Conservation (phyloP, 2,113 vertebrate genomes). For the Meriones unguiculatus region DNA sequence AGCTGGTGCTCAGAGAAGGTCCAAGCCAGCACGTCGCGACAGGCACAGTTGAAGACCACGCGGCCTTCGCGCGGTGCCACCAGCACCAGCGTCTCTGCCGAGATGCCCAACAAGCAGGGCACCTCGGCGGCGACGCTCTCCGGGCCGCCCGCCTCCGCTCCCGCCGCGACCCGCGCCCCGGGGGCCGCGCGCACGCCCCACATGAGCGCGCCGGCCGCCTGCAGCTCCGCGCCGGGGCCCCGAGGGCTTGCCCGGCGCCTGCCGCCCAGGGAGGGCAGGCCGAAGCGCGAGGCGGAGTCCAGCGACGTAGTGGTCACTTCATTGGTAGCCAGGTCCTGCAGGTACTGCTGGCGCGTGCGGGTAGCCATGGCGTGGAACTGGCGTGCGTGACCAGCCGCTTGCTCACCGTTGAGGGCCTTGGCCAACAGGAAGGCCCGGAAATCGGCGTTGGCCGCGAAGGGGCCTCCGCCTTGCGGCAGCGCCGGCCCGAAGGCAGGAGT, state of each 20-base stretch:
- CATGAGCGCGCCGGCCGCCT: slow-evolving; percentile 92
- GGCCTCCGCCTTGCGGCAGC: slow-evolving; percentile 90
- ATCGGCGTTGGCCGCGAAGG: slow-evolving; percentile 89
- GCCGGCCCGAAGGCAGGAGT: slow-evolving; percentile 93
- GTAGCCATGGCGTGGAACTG: slow-evolving; percentile 97
- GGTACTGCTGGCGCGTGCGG: slow-evolving; percentile 94
- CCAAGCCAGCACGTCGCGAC: slow-evolving; percentile 95
- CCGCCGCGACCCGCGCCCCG: slow-evolving; percentile 62
- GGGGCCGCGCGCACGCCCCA: slow-evolving; percentile 90
- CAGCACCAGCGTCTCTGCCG: slow-evolving; percentile 92
- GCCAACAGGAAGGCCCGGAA: slow-evolving; percentile 94
- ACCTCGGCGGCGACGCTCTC: slow-evolving; percentile 72
- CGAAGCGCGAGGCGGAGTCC: slow-evolving; percentile 94
- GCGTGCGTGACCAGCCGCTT: slow-evolving; percentile 92
- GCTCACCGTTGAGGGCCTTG: slow-evolving; percentile 94
- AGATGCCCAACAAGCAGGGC: slow-evolving; percentile 92
- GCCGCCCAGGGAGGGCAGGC: slow-evolving; percentile 90
- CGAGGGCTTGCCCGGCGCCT: slow-evolving; percentile 86
- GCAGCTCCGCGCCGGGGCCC: slow-evolving; percentile 89
- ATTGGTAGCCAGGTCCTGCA: slow-evolving; percentile 94
- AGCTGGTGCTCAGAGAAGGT: slow-evolving; percentile 89
- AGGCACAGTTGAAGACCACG: slow-evolving; percentile 94
- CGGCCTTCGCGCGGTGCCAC: slow-evolving; percentile 89
- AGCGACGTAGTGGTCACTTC: slow-evolving; percentile 94
- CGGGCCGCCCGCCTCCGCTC: neutral